These are phyloP conservation scores for Theropithecus gelada DNA, from an alignment of 2,113 vertebrate genomes.

Conservation along the genomic window DNA sequence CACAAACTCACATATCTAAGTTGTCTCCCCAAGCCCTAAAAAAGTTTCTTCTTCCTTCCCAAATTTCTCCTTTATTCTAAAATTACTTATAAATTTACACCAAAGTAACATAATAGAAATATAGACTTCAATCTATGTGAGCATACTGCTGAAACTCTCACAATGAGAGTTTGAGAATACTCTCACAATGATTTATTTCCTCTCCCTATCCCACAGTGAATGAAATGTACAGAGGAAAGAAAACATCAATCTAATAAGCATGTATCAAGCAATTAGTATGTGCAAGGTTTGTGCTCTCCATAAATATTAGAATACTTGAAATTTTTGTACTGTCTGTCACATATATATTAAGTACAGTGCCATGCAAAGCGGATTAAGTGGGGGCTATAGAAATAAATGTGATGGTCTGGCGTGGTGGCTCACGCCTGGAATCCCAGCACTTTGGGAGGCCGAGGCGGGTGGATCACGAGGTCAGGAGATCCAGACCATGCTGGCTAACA, in stretches of 20 bases:
- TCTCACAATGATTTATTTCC: neutral
- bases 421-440: too few species aligned
- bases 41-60: neutral
- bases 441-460: too few species aligned
- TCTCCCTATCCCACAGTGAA: neutral
- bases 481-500: too few species aligned
- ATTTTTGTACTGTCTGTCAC: neutral
- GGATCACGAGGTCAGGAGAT: too few species aligned
- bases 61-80: slow-evolving; percentile 39
- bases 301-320: neutral
- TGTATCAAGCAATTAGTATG: neutral
- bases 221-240: slow-evolving; percentile 8
- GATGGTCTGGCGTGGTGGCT: neutral
- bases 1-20: slow-evolving; percentile 27
- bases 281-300: neutral
- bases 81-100: slow-evolving; percentile 20
- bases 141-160: slow-evolving; percentile 19
- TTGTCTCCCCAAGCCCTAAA: neutral
- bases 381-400: neutral
- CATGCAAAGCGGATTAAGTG: neutral
- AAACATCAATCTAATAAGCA: neutral
- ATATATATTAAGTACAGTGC: neutral
- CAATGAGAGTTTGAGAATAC: neutral
- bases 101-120: slow-evolving; percentile 8
- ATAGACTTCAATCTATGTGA: slow-evolving; percentile 17